These are phyloP conservation scores for Pelmatolapia mariae DNA, from an alignment of 2,113 vertebrate genomes.

Conservation along the genomic window DNA sequence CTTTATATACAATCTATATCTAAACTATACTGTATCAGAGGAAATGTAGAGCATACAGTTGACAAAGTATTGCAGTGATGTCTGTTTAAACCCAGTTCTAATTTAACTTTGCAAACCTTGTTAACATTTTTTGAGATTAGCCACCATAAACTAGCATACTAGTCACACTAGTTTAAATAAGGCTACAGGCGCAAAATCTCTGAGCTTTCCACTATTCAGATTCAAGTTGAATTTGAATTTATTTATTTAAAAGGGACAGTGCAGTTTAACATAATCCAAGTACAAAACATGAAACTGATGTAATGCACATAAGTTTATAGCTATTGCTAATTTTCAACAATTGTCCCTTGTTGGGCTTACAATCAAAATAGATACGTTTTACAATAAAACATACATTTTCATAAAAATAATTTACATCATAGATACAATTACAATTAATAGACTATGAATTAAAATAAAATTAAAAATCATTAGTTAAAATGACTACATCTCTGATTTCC, in stretches of 20 bases:
- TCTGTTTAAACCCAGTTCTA: background rate
- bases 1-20: background rate
- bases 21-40: background rate
- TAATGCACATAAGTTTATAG: background rate
- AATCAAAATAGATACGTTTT: background rate
- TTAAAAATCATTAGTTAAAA: background rate
- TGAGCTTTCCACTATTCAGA: background rate
- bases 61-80: background rate
- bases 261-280: background rate
- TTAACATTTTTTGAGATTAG: background rate
- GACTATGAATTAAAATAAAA: background rate
- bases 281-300: background rate
- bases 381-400: background rate
- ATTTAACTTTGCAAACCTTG: background rate
- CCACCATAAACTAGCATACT: background rate
- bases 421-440: background rate
- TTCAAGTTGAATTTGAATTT: background rate
- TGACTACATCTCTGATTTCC: too few relatives aligned
- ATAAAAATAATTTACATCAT: background rate
- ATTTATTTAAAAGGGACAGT: background rate
- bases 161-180: background rate
- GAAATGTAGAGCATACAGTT: background rate
- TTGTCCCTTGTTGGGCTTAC: background rate
- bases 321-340: background rate
- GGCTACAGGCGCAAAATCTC: background rate